Conservation (phyloP, 2,797 vertebrate genomes). For the Meriones psammophilus region DNA sequence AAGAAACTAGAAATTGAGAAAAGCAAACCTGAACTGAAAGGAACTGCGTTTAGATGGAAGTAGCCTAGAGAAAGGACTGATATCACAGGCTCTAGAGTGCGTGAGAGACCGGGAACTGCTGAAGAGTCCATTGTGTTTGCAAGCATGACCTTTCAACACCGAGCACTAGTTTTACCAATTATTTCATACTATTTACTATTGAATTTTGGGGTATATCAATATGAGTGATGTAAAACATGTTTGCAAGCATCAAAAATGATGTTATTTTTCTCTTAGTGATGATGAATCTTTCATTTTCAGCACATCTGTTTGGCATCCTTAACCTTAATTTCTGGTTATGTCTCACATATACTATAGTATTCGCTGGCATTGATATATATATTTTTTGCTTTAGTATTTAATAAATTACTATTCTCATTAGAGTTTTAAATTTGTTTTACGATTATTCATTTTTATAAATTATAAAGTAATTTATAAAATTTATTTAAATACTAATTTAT, state of each 20-base stretch:
- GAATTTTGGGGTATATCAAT: neutral
- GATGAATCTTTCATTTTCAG: neutral
- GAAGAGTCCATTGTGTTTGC: neutral
- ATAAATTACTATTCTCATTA: neutral
- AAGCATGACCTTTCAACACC: neutral
- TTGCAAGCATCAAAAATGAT: conserved; percentile 25
- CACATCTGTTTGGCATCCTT: neutral
- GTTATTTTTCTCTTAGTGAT: neutral
- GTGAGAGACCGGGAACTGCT: neutral
- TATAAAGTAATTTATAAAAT: no score
- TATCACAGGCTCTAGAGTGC: neutral
- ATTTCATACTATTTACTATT: conserved; percentile 8
- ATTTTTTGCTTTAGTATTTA: conserved; percentile 38
- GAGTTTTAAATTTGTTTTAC: neutral
- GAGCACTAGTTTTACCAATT: neutral
- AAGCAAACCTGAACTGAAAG: neutral
- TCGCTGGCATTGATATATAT: neutral
- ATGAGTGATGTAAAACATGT: neutral
- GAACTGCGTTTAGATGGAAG: neutral
- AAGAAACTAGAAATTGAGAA: neutral
- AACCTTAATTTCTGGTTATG: neutral
- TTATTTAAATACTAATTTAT: no score
- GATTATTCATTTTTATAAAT: neutral
- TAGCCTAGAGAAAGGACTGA: no score
- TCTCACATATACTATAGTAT: neutral